A percentile compares a stretch with the other conserved stretches of the same genome.
Evolutionary conservation across 2,113 vertebrate genomes (phyloP).

Genomic region (Corythornis madagascariensis): DNA sequence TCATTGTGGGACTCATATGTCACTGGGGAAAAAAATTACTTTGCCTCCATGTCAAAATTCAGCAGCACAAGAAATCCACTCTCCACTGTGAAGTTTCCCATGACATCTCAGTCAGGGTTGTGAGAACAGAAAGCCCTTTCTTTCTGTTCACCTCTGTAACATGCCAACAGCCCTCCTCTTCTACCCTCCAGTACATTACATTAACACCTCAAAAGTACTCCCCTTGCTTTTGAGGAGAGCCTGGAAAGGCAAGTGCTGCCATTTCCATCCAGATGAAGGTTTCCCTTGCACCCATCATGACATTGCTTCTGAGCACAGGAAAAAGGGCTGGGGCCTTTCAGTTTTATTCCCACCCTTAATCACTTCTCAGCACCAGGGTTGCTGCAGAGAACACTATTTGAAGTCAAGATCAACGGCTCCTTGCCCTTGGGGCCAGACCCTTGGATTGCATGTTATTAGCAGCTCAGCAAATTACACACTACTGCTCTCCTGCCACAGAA

Average conservation of each 20-base stretch:
- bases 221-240: not conserved
- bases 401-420: conserved; percentile 21
- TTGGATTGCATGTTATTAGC: not conserved
- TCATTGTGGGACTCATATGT: not conserved
- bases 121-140: rapidly evolving
- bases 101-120: not conserved
- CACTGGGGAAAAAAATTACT: not conserved
- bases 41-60: not conserved
- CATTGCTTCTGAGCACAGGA: not conserved
- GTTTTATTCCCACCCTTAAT: not conserved
- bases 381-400: not conserved
- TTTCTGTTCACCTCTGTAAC: not conserved
- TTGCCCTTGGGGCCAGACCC: conserved; percentile 10
- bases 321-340: not conserved
- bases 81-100: not conserved
- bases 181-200: not conserved
- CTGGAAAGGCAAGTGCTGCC: not conserved
- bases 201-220: not conserved
- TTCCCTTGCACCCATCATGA: rapidly evolving
- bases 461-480: conserved; percentile 14
- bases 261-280: not conserved
- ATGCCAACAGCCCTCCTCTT: not conserved
- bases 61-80: not conserved
- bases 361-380: not conserved
- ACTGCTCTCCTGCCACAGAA: not conserved